phyloP scores from a whole-genome alignment of 2,113 vertebrate species.

The Microcebus griseorufus region DNA sequence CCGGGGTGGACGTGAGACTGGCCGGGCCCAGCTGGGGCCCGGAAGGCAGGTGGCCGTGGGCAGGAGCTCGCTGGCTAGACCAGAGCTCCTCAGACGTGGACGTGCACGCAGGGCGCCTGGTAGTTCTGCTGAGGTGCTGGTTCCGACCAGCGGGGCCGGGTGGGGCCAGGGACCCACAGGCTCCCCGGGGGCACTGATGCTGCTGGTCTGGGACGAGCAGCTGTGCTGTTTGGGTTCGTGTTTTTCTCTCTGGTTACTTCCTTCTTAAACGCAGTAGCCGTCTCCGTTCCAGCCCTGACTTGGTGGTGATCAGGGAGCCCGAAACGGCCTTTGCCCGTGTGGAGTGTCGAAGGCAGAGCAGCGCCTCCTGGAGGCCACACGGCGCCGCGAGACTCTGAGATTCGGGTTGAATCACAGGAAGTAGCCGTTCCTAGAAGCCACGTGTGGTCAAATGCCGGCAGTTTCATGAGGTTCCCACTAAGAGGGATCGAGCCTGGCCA shows the following conservation, averaged over 20 bases:
- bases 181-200: neutral
- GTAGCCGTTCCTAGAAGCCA: neutral
- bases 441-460: neutral
- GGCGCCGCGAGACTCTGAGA: neutral
- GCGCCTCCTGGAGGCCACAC: constrained; percentile 32
- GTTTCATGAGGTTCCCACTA: neutral
- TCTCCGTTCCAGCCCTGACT: neutral
- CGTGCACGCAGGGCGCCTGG: too few species aligned
- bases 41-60: neutral
- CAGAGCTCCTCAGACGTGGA: neutral
- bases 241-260: neutral
- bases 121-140: neutral
- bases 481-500: neutral
- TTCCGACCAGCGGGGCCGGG: neutral
- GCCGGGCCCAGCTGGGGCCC: neutral
- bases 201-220: neutral
- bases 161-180: too few species aligned
- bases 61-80: neutral
- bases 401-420: neutral
- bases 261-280: neutral
- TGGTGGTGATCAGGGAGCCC: neutral
- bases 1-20: neutral
- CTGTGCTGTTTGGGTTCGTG: neutral
- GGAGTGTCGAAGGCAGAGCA: neutral
- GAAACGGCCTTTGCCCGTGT: neutral